Evolutionary conservation across 2,888 invertebrate species (phyloP).

Genomic region (Acleris literana): DNA sequence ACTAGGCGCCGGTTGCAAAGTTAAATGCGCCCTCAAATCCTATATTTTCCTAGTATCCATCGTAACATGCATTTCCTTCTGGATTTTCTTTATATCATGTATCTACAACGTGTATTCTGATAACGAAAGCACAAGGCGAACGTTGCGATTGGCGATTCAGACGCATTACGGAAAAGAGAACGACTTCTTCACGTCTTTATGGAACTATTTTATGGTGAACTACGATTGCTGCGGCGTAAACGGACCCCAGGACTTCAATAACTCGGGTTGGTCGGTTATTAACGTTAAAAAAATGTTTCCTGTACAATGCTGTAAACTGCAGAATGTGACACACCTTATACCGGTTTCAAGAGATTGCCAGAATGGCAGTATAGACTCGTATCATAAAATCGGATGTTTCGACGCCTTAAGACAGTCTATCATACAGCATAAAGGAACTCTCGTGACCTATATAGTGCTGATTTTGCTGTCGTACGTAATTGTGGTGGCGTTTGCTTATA

Average conservation of each 20-base stretch:
- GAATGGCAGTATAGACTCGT: slow-evolving; percentile 44
- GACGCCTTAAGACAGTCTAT: slow-evolving; percentile 56
- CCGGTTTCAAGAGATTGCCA: slow-evolving; percentile 62
- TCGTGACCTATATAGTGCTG: slow-evolving; percentile 60
- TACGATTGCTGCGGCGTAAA: slow-evolving; percentile 71
- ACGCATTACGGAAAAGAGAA: slow-evolving; percentile 65
- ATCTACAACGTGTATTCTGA: slow-evolving; percentile 67
- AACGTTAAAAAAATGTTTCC: slow-evolving; percentile 60
- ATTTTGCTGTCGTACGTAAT: slow-evolving; percentile 50
- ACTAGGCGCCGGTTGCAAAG: slow-evolving; percentile 67
- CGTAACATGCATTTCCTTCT: slow-evolving; percentile 56
- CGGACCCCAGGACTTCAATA: slow-evolving; percentile 60
- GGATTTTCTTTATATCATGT: slow-evolving; percentile 67
- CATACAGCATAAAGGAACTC: slow-evolving; percentile 52
- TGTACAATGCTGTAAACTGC: slow-evolving; percentile 64
- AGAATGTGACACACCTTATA: slow-evolving; percentile 52
- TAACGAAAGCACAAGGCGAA: slow-evolving; percentile 54
- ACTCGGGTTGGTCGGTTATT: slow-evolving; percentile 59
- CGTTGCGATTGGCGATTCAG: slow-evolving; percentile 53
- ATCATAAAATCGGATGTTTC: slow-evolving; percentile 63
- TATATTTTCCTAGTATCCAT: slow-evolving; percentile 67
- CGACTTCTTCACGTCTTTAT: slow-evolving; percentile 63
- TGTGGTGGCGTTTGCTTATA: slow-evolving; percentile 63
- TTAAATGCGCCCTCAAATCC: slow-evolving; percentile 70
- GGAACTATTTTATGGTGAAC: slow-evolving; percentile 68